Base-by-base conservation (phyloP, 2,113 vertebrate species). In the Solea senegalensis region DNA sequence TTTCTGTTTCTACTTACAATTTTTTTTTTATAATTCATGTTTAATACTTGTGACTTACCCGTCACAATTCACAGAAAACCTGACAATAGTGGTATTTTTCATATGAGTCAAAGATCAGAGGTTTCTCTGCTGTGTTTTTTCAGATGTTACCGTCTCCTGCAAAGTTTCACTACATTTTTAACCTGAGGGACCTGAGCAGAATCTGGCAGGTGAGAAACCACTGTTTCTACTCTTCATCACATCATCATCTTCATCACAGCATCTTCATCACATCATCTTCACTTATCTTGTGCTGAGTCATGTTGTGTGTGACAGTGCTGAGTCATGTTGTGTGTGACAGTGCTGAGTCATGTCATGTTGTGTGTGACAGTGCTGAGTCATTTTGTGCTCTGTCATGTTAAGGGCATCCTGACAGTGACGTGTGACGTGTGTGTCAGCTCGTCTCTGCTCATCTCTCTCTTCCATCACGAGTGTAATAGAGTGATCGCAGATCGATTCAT, bases 81-180 rank as follows among this genome's bases (percentile, higher is more conserved):
- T 21, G 21, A 21, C 1, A 21, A 21, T 21, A 21, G 21, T 21
- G 21, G 21, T 21, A 21, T 21, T 21, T 21, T 1, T 21, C 21
- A 21, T 21, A 21, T 21, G 21, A 21, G 21, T 21, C 21, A 21
- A 21, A 21, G 21, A 21, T 21, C 21, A 21, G 1, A 21, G 49
- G 21, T 51, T 10, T 55, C 12, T 7, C n/a, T 39, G 45, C 7
- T 15, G 10, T 68, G 21, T 60, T 34, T 72, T 45, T 59, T 65
- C 53, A 96, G 95, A 95, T 96, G 95, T 76, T 96, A 65, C 95
- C 95, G 7, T 95, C 95, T 57, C 95, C 95, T 11, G 92, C 95
- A 5, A 96, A 95, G 88, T 96, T 96, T 80, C 95, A 96, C 90
- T 96, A 96, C 84, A 87, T 95, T 81, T 96, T 96, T 81, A 96